Evolutionary conservation across 2,888 invertebrate species (phyloP).

Genomic region (Malthinus flaveolus): DNA sequence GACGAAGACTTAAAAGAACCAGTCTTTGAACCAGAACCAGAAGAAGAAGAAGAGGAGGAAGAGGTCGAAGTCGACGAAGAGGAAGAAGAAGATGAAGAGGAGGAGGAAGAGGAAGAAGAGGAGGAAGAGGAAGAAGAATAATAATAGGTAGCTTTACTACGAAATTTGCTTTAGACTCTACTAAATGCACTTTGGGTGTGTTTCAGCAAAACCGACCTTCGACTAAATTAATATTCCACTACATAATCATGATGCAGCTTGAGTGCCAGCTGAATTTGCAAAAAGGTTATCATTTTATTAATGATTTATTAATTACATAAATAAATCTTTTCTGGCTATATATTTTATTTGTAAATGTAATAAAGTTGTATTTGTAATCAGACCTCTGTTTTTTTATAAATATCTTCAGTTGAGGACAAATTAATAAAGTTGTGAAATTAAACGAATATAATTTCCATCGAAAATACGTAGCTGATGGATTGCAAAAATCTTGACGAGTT

Average conservation of each 20-base stretch:
- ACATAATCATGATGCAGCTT: conserved; percentile 24
- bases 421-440: background rate
- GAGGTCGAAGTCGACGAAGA: conserved; percentile 77
- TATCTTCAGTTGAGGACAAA: too few relatives aligned
- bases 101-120: conserved; percentile 67
- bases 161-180: background rate
- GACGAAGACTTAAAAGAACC: conserved; percentile 64
- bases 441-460: too few relatives aligned
- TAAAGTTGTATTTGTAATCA: conserved; percentile 52
- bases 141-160: conserved; percentile 65
- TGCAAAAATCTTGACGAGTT: too few relatives aligned
- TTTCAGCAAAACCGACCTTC: conserved; percentile 7
- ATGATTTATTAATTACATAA: conserved; percentile 39
- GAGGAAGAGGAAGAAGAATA: conserved; percentile 71
- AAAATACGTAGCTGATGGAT: too few relatives aligned
- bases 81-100: conserved; percentile 74
- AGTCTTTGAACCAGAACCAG: conserved; percentile 69
- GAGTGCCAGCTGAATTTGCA: conserved; percentile 16
- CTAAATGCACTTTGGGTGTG: background rate
- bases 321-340: conserved; percentile 30
- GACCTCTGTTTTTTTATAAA: conserved; percentile 15
- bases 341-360: conserved; percentile 44
- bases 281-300: conserved; percentile 19
- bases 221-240: conserved; percentile 23
- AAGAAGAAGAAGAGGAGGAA: conserved; percentile 73